Base-by-base conservation (phyloP, 2,888 invertebrate species). In the Drosophila neutralis region DNA sequence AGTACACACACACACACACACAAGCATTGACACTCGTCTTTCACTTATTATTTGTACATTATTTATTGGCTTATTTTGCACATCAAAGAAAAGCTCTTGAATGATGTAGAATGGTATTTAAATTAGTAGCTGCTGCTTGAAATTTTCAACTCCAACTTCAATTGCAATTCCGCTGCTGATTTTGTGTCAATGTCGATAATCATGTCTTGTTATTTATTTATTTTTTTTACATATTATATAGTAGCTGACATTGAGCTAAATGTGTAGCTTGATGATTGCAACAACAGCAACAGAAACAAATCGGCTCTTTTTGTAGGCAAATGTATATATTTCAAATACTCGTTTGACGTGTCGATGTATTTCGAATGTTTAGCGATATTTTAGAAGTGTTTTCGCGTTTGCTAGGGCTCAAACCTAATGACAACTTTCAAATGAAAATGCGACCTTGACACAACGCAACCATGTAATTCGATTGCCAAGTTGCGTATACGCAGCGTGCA, bases 211-310 rank as follows among this genome's bases (percentile, higher is more conserved):
- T 72, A 29, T 63, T 45, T 75, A 68, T 69, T 33, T 67, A 52
- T 52, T 51, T 51, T 29, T 38, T 53, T 52, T 54, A 72, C 76
- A 76, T 78, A 80, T 82, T 71, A 82, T 84, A 72, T 59, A 58
- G 72, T 69, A 53, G 71, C 73, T 89, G 91, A 81, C 89, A 91
- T 91, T 89, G 89, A 91, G 78, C 91, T 74, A 76, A 77, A 84
- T 90, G 80, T 58, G 62, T 63, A 48, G 76, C 52, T 64, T 31
- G 56, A 27, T 45, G 54, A 35, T 60, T 66, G 70, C 52, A 49
- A 58, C 69, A 59, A 59, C 54, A 69, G 3, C 53, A 57, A 60
- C 24, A 24, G 49, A 36, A 18, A 40, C 65, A 40, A 69, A 53
- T 66, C 18, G 54, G 45, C 27, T 29, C 18, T 21, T 61, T 73